Evolutionary conservation across 2,797 vertebrate genomes (phyloP).

Genomic region (Taenioides sp.): DNA sequence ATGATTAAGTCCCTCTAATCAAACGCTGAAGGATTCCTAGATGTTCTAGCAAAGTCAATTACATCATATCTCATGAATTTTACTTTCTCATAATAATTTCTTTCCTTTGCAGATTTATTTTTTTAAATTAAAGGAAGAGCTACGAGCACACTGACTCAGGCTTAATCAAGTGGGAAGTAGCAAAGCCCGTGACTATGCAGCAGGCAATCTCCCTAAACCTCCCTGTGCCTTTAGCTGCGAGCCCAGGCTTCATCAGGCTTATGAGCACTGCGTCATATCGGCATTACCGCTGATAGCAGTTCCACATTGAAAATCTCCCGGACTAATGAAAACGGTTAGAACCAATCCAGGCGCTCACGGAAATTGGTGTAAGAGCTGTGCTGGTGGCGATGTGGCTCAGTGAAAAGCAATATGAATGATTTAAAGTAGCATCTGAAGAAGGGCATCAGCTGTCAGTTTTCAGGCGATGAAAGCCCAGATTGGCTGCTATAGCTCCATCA

Average conservation of each 20-base stretch:
- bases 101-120: constrained; percentile 45
- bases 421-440: constrained; percentile 70
- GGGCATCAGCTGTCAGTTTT: constrained; percentile 70
- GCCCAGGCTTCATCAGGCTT: constrained; percentile 76
- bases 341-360: constrained; percentile 41
- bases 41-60: constrained; percentile 79
- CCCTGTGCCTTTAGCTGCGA: constrained; percentile 63
- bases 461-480: constrained; percentile 70
- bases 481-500: constrained; percentile 60
- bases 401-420: constrained; percentile 68
- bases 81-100: constrained; percentile 79
- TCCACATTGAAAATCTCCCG: constrained; percentile 45
- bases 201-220: constrained; percentile 73
- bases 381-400: constrained; percentile 31
- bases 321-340: constrained; percentile 67
- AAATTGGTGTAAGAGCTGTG: constrained; percentile 26
- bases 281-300: constrained; percentile 61
- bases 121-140: constrained; percentile 76
- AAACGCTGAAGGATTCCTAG: constrained; percentile 71
- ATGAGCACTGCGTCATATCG: constrained; percentile 68
- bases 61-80: constrained; percentile 79
- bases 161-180: constrained; percentile 82
- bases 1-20: constrained; percentile 77
- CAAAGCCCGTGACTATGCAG: constrained; percentile 74
- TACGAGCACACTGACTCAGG: constrained; percentile 60